Base-by-base conservation (phyloP, 2,113 vertebrate species). In the western clawed frog (Xenopus tropicalis) region DNA sequence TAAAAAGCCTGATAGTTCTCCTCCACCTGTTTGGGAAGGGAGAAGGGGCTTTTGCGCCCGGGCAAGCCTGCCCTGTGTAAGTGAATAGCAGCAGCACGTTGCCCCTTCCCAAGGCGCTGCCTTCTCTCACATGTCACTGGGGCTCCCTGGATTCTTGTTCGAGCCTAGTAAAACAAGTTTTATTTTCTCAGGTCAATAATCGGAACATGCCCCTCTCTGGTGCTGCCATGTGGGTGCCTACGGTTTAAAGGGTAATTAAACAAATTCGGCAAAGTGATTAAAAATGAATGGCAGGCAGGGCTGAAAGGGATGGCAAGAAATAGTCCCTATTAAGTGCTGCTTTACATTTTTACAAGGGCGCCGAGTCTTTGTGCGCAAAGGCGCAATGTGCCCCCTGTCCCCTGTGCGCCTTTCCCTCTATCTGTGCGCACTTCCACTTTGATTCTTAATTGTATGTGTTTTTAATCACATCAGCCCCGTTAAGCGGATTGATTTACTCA, bases 401-500 rank as follows among this genome's bases (percentile, higher is more conserved):
- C 42, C 44, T 19, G 17, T 25, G 14, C 7, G 29, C 29, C 29
- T 37, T 37, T 37, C 29, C 10, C 29, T 37, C 29, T 37, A 37
- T 37, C 29, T 37, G 29, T 37, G 29, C 78, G 75, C 83, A 80
- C 70, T 85, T 71, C 79, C 61, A 63, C 79, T 71, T 78, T 73
- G 66, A 52, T 54, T 62, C 69, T 69, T 75, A 69, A 75, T 75
- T 74, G 81, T 85, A 80, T 82, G 85, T 86, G 80, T 84, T 86
- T 85, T 81, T 73, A 88, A 82, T 87, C 88, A 86, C 80, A 79
- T 62, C 61, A 29, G 61, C 61, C 23, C 86, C 82, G 87, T 86
- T 89, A 86, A 93, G 93, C 91, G 93, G 94, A 95, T 94, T 97
- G 96, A 98, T 99, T 98, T 97, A 99, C 94, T 95, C 90, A 90